phyloP scores from a whole-genome alignment of 2,113 vertebrate genomes.

The Plotosus lineatus region DNA sequence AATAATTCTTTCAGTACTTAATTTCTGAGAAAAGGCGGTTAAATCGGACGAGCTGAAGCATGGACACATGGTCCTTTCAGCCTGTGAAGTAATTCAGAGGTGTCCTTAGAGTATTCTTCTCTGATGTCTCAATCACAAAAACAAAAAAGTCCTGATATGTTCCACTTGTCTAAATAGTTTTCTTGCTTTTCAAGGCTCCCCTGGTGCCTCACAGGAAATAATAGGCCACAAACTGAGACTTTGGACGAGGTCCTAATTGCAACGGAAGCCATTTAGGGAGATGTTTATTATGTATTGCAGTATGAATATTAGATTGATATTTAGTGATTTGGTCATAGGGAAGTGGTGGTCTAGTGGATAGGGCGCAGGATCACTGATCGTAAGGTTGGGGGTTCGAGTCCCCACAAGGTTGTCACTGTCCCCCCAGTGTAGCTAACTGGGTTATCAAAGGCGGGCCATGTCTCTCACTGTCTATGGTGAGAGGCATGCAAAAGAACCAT shows the following conservation, averaged over 20 bases:
- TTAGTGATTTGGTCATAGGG: too few relatives aligned
- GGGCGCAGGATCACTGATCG: too few relatives aligned
- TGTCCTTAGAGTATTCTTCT: constrained; percentile 47
- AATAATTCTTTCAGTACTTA: neutral
- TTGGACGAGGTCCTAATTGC: neutral
- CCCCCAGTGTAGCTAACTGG: too few relatives aligned
- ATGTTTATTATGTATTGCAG: neutral
- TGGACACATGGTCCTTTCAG: neutral
- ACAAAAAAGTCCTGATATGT: constrained; percentile 67
- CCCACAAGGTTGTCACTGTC: too few relatives aligned
- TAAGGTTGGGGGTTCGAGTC: neutral
- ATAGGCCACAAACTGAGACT: neutral
- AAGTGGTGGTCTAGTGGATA: too few relatives aligned
- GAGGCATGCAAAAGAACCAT: too few relatives aligned
- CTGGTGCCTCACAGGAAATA: constrained; percentile 25
- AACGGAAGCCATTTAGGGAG: neutral
- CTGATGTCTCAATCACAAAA: constrained; percentile 56
- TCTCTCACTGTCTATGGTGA: too few relatives aligned
- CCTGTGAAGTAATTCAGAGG: neutral
- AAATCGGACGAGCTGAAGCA: neutral
- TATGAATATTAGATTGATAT: too few relatives aligned
- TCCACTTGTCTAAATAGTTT: constrained; percentile 82
- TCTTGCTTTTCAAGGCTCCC: constrained; percentile 54
- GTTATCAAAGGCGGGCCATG: too few relatives aligned
- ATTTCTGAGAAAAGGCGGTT: neutral